Evolutionary conservation across 2,888 invertebrate genomes (phyloP), one percentile per base, ranked within the genome.

Genomic region (Fragum fragum): DNA sequence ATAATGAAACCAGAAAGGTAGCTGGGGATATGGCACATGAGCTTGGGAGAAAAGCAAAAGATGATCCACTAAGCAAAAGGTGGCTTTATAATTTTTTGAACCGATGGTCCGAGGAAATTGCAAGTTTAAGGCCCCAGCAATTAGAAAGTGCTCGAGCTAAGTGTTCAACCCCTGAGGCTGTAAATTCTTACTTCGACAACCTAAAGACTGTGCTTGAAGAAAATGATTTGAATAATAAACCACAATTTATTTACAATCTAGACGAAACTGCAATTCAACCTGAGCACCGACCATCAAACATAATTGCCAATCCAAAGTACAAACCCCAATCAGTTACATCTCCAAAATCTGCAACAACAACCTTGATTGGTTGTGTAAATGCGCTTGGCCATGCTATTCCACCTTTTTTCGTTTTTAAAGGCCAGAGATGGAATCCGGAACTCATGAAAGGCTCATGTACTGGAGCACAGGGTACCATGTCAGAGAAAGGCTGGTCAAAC

Each of bases 331-430:
- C 72, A 11, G 47, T 76, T 3, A 76, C 76, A 1, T 80, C 76
- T 23, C 75, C 75, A 36, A n/a, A 57, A n/a, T 63, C 75, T n/a
- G 23, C 73, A 18, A 76, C 77, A 39, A 73, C 76, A 14, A 76
- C 76, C 1, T 3, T 80, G 7, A 80, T 80, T 59, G 80, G 66
- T n/a, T 76, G 80, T 66, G 76, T 59, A 5, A 80, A 76, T 73
- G 76, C 80, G 1, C 2, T 76, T 23, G 80, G 80, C 5, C 53
- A 72, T 14, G 11, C 36, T 3, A 11, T 80, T 1, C 76, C 80
- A n/a, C n/a, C n/a, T n/a, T n/a, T 76, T 59, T 66, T 73, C 66
- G 39, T 80, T 5, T 80, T 80, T 55, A 76, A 80, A 55, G 81
- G 80, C 7, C 71, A 75, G 57, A 47, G 61, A 18, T 71, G 61